These are phyloP conservation scores for Sycophila sp. DNA, from an alignment of 1,140 invertebrate species.

Conservation along the genomic window DNA sequence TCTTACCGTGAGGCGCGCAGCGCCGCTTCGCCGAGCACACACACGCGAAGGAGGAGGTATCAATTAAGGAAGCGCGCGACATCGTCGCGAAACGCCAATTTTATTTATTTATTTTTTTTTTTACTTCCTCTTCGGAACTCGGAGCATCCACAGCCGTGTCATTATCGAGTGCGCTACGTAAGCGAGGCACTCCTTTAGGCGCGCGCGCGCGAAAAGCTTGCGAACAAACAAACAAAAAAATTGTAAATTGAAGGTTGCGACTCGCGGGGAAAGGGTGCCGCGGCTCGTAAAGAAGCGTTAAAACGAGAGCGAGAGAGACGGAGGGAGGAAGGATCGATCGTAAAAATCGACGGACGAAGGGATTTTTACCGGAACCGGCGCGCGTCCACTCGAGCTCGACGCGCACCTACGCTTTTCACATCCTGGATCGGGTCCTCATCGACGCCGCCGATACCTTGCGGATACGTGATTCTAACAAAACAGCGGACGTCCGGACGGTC, in stretches of 20 bases:
- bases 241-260: background rate
- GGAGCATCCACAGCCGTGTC: background rate
- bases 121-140: background rate
- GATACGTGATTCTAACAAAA: constrained; percentile 63
- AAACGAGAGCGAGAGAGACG: constrained; percentile 17
- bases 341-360: constrained; percentile 13
- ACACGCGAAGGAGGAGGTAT: background rate
- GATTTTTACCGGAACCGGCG: constrained; percentile 5
- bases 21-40: background rate
- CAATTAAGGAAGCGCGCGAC: constrained; percentile 1
- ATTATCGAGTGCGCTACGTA: background rate
- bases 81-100: background rate
- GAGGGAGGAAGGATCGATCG: background rate
- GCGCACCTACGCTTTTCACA: constrained; percentile 42
- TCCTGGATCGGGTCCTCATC: constrained; percentile 52
- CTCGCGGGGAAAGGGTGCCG: no score
- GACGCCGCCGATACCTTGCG: constrained; percentile 27
- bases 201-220: background rate
- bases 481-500: constrained; percentile 63
- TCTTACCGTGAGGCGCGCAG: background rate
- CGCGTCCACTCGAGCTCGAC: constrained; percentile 33
- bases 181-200: background rate
- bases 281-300: constrained; percentile 27
- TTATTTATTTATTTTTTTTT: background rate
- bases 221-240: background rate